phyloP scores from a whole-genome alignment of 2,888 invertebrate species.

The Alloplasta piceator region DNA sequence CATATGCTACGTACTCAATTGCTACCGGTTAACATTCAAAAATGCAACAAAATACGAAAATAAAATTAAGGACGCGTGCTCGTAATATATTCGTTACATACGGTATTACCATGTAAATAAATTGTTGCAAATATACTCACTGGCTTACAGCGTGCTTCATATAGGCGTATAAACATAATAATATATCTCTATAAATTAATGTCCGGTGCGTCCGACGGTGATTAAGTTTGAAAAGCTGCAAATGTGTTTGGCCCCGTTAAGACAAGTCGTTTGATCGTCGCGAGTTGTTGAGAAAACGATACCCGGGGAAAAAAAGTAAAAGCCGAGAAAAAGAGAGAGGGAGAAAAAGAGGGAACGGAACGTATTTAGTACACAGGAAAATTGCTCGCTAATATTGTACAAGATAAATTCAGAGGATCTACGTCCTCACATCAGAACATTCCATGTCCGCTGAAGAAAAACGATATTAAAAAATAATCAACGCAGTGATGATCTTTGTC shows the following conservation, averaged over 20 bases:
- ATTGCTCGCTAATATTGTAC: slow-evolving; percentile 39
- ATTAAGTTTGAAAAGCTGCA: slow-evolving; percentile 71
- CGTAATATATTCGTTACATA: not conserved
- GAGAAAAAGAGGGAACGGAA: slow-evolving; percentile 7
- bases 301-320: not conserved
- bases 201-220: slow-evolving; percentile 70
- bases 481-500: no score
- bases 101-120: slow-evolving; percentile 1
- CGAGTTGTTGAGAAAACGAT: not conserved
- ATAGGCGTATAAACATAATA: not conserved
- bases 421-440: not conserved
- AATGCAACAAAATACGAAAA: not conserved
- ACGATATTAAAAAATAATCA: no score
- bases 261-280: slow-evolving; percentile 60
- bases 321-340: not conserved
- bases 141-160: not conserved
- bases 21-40: not conserved
- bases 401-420: slow-evolving; percentile 18
- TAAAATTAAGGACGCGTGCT: not conserved
- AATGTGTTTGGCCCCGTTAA: slow-evolving; percentile 62
- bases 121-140: slow-evolving; percentile 18
- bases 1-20: not conserved
- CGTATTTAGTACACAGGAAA: slow-evolving; percentile 43
- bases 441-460: no score
- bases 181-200: slow-evolving; percentile 47